Evolutionary conservation across 2,888 invertebrate species (phyloP), one percentile per base, ranked within the genome.

Genomic region (Neuroscelio doddi): DNA sequence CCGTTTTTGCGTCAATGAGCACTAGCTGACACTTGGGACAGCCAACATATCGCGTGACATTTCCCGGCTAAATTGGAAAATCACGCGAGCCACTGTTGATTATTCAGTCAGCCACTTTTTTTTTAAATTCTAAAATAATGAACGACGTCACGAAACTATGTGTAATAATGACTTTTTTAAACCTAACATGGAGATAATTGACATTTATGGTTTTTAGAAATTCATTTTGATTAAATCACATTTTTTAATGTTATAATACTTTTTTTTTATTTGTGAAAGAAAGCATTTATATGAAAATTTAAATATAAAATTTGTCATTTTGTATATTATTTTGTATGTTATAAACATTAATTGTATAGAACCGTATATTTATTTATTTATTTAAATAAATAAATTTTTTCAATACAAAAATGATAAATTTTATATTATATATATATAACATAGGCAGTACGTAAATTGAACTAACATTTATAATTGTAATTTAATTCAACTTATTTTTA

Each of bases 81-180:
- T 62, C 52, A 57, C 56, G 57, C 39, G 52, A 51, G 46, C 39
- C 12, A 29, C 16, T 29, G 1, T 8, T 42, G 45, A 49, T 64
- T 53, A 46, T 34, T 16, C 52, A 21, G 42, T 12, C 41, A 7
- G 41, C 10, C 46, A 17, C 41, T 47, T 50, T 44, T 49, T 49
- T 27, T 32, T 30, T n/a, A 2, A 30, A 21, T 24, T 8, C 1
- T 26, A n/a, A 27, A 32, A 49, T 32, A 45, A 56, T 42, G 24
- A 56, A 55, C 12, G 10, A 14, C 53, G 41, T 45, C 49, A 62
- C 50, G 50, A 44, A 39, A n/a, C 53, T 15, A 7, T 12, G 34
- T 8, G 45, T 44, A 62, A 56, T 62, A 56, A 62, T 50, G 52
- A 58, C 58, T 57, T 58, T 57, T 57, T 53, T 49, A 38, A 39